Evolutionary conservation across 2,113 vertebrate genomes (phyloP), one percentile per base, ranked within the genome.

Genomic region (Pontoporia blainvillei): DNA sequence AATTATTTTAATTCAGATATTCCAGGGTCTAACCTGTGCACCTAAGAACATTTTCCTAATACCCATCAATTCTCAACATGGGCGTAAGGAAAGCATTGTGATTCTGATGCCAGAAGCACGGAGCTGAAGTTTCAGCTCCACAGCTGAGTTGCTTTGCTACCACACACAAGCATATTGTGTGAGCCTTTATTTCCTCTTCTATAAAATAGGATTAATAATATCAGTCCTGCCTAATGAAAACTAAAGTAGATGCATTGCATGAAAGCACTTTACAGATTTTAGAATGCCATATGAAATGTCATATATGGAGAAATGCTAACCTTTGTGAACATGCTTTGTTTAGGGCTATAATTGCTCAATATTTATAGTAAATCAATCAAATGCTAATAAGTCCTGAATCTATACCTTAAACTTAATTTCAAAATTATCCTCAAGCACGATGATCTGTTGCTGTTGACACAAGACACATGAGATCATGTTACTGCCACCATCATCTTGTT

Each of bases 401-500:
- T 41, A 54, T 94, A 73, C 90, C 69, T 78, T 69, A 95, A 96
- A 91, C 17, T 13, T 83, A 81, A 95, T 94, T 97, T 96, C 95
- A 79, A 59, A 97, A 61, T 71, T 52, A 36, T 94, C 94, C 0
- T 62, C 1, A 2, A 88, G 95, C 86, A 75, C 81, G 94, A 97
- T 95, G 97, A 95, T 96, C 20, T 93, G 8, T 49, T 96, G 96
- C 92, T 94, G 94, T 97, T 97, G 98, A 98, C 98, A 98, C 88
- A 83, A 95, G 97, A 94, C 95, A 25, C 97, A 98, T 97, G 98
- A 98, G 98, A 98, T 98, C 81, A 62, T 91, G 95, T 98, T 97
- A 87, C 97, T 97, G 97, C 9, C 5, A 97, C 17, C 6, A 98
- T 98, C 96, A 9, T 91, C 96, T 98, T 95, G 98, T 99, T 98